Percentiles rank a stretch among this genome's conserved stretches.
Evolutionary conservation across 2,888 invertebrate genomes (phyloP).

Genomic region (Phragmatobia fuliginosa): DNA sequence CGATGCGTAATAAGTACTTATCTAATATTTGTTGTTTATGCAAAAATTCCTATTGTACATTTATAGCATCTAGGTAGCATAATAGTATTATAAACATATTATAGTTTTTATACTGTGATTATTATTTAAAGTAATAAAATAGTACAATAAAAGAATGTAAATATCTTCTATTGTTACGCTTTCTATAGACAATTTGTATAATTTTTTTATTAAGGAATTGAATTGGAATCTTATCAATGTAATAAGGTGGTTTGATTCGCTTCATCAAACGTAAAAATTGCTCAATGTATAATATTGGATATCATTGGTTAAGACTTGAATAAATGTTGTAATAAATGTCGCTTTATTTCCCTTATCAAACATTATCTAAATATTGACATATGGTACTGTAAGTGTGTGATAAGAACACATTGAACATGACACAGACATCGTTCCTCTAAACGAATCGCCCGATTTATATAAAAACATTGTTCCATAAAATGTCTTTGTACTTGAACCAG

Average conservation of each 20-base stretch:
- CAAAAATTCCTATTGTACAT: not conserved
- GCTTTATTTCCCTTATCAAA: slow-evolving; percentile 9
- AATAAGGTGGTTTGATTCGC: not conserved
- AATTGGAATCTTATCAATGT: not conserved
- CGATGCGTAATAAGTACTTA: not conserved
- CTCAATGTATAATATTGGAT: slow-evolving; percentile 4
- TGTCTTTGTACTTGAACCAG: too few species aligned
- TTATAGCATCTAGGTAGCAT: not conserved
- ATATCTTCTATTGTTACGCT: slow-evolving; percentile 4
- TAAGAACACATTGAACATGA: slow-evolving; percentile 1
- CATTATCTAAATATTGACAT: not conserved
- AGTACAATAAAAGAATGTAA: slow-evolving; percentile 4
- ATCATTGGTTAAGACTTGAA: not conserved
- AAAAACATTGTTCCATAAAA: too few species aligned
- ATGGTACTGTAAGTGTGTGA: slow-evolving; percentile 5
- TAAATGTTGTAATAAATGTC: slow-evolving; percentile 11
- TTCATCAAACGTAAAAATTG: not conserved
- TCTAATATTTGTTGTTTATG: not conserved
- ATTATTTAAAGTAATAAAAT: slow-evolving; percentile 13
- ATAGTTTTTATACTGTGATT: slow-evolving; percentile 18
- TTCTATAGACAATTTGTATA: slow-evolving; percentile 1
- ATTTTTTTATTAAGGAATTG: not conserved
- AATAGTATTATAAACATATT: slow-evolving; percentile 8
- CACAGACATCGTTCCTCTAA: not conserved
- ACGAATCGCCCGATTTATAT: too few species aligned